Base-by-base conservation (phyloP, 2,797 vertebrate species). In the Cyprinella venusta region DNA sequence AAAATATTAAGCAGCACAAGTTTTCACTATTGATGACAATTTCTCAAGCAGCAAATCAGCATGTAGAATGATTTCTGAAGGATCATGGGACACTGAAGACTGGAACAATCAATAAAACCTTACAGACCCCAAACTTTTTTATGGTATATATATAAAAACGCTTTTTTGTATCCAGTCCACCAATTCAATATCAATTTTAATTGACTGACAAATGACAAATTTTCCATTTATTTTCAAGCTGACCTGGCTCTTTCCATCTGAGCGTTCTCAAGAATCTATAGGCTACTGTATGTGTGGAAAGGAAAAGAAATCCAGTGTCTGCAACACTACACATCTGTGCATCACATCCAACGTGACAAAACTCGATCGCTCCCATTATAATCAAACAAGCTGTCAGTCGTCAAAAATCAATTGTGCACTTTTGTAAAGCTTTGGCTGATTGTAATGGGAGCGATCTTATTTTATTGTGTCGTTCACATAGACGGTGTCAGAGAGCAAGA, bases 361-460 rank as follows among this genome's bases (percentile, higher is more conserved):
- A 21, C 71, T 59, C 19, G 0, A 19, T 30, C 48, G 6, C 36
- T 82, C 16, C 61, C 33, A 82, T 81, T 81, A 67, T 26, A 76
- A 82, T 67, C 71, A 82, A 76, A 45, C 10, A 76, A 54, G 36
- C 71, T 67, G 61, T 54, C 71, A 67, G 61, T 76, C 50, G 15
- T 75, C 45, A 76, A 42, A 74, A 54, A 45, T 33, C 71, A 42
- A 21, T 82, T 18, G 7, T 40, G 59, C n/a, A 65, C 45, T 68
- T 82, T 64, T 63, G 26, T 12, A 80, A 38, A 71, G 79, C 21
- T 30, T 30, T 52, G 26, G 33, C 63, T 82, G 80, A 82, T 82
- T 82, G 45, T 75, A 65, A 75, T 65, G n/a, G 45, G 6, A 75
- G 71, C n/a, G 48, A 68, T 40, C 64, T 52, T 40, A 30, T 67